Evolutionary conservation across 2,113 vertebrate species (phyloP), one percentile per base, ranked within the genome.

Genomic region (Paedocypris sp.): DNA sequence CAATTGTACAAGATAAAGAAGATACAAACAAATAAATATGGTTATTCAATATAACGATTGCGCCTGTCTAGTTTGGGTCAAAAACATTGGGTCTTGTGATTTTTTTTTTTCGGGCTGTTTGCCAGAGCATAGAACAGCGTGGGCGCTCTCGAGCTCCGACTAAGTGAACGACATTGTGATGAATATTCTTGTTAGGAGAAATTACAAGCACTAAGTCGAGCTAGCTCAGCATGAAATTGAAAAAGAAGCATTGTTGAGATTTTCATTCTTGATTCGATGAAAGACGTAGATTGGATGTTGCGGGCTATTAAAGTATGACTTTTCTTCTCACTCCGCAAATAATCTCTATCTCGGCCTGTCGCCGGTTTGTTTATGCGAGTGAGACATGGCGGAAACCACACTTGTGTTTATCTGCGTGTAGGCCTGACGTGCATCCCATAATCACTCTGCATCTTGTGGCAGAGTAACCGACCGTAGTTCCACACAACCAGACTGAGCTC

Each of bases 221-320:
- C 87, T 92, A 91, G 88, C 91, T 95, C 88, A 98, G 92, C 95
- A 97, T 98, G 95, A 98, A 98, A 97, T 98, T 98, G 94, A 94
- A 97, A 98, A 97, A 85, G 91, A 90, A 90, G 91, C 92, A 90
- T 94, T 97, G 89, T 90, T 86, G 82, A 86, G 85, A 97, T 98
- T 98, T 97, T 89, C 90, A 94, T 96, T 93, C 94, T 95, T 95
- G 90, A 96, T 97, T 93, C 92, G 89, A 86, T 86, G 87, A 87
- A 81, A 90, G 89, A 91, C 89, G 88, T 88, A 90, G 89, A 92
- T 91, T 88, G 89, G 83, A 73, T 82, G 75, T 81, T 82, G 43
- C 64, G 59, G 58, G 28, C 41, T 32, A 6, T 50, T 63, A 75
- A 69, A 49, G 76, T 79, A 76, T 71, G 78, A 79, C 77, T 81